Evolutionary conservation across 2,113 vertebrate species (phyloP).

Genomic region (Sinosuthora webbiana): DNA sequence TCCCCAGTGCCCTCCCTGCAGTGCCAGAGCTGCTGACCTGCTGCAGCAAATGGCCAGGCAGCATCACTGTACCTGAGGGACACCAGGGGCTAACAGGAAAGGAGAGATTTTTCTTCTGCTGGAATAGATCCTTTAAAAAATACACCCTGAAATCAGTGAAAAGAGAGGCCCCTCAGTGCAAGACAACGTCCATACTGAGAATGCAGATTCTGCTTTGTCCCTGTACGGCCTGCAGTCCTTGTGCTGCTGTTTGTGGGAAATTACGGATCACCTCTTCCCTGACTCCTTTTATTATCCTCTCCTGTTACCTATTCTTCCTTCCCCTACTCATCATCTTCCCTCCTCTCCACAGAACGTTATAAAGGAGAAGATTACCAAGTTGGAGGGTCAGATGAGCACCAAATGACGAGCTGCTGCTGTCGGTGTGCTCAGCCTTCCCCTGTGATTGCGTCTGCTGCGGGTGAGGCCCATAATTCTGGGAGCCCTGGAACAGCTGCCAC

Average conservation of each 20-base stretch:
- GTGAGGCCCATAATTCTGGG: neutral
- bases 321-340: neutral
- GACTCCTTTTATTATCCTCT: neutral
- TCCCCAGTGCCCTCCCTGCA: neutral
- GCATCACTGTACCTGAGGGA: neutral
- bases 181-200: neutral
- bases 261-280: neutral
- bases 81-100: neutral
- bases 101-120: neutral
- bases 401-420: neutral
- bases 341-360: neutral
- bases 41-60: neutral
- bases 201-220: neutral
- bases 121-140: neutral
- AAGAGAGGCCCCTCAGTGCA: neutral
- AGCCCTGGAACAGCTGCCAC: neutral
- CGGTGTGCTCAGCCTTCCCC: neutral
- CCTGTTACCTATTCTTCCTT: slow-evolving; percentile 1
- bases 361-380: slow-evolving; percentile 23
- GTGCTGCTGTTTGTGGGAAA: neutral
- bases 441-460: neutral
- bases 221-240: neutral
- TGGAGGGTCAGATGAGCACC: neutral
- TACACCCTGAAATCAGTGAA: neutral
- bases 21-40: neutral